phyloP scores from a whole-genome alignment of 2,113 vertebrate species.

The Mohoua ochrocephala region DNA sequence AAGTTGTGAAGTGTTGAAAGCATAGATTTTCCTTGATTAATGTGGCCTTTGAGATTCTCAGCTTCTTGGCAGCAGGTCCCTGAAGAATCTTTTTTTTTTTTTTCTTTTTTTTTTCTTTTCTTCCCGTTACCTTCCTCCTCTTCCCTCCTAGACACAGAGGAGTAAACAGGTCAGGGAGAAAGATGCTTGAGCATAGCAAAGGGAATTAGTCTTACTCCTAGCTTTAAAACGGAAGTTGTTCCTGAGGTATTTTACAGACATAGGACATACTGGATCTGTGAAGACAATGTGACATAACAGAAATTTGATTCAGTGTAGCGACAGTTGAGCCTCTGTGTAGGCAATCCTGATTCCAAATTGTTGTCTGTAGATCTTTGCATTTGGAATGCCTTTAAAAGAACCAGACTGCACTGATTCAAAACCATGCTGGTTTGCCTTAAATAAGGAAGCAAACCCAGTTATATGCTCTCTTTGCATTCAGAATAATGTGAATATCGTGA shows the following conservation, averaged over 20 bases:
- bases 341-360: neutral
- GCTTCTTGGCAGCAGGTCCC: slow-evolving; percentile 9
- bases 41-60: slow-evolving; percentile 29
- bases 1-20: slow-evolving; percentile 56
- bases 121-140: neutral
- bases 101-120: neutral
- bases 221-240: neutral
- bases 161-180: slow-evolving; percentile 14
- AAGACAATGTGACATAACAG: neutral
- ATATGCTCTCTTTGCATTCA: neutral
- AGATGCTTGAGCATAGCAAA: neutral
- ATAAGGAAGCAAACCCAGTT: neutral
- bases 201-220: neutral
- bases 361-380: neutral
- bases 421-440: neutral
- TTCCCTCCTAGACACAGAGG: neutral
- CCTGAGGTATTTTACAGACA: neutral
- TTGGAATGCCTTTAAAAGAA: neutral
- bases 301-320: neutral
- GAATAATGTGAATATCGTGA: neutral
- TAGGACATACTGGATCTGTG: neutral
- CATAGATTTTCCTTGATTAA: slow-evolving; percentile 57
- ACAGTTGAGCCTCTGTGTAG: neutral
- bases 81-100: neutral
- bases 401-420: neutral